phyloP scores from a whole-genome alignment of 2,113 vertebrate species.

The Numenius arquata region DNA sequence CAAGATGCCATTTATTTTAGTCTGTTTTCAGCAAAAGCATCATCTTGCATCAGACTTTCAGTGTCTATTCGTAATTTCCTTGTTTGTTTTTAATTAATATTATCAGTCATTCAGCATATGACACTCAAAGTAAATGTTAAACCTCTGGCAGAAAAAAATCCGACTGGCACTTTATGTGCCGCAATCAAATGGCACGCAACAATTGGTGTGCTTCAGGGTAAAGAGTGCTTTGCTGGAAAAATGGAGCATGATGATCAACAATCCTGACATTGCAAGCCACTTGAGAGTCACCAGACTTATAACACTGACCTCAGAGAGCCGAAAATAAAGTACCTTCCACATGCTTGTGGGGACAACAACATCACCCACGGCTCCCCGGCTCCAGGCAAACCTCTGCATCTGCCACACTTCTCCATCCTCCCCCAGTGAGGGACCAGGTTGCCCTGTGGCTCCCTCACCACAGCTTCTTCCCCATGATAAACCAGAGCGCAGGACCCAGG shows the following conservation, averaged over 20 bases:
- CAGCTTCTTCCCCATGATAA: not conserved
- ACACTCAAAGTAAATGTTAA: constrained; percentile 53
- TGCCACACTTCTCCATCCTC: not conserved
- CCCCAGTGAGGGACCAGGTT: not conserved
- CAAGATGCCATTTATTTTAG: not conserved
- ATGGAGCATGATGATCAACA: not conserved
- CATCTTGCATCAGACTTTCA: not conserved
- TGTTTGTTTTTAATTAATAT: constrained; percentile 62
- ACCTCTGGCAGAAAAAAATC: constrained; percentile 1
- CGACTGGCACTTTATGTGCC: not conserved
- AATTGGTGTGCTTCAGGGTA: not conserved
- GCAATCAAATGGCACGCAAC: not conserved
- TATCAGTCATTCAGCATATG: not conserved
- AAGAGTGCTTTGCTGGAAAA: not conserved
- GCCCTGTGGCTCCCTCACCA: not conserved
- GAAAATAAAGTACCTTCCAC: not conserved
- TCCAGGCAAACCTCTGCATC: not conserved
- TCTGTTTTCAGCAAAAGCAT: not conserved
- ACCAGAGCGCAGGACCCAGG: not conserved
- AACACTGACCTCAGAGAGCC: not conserved
- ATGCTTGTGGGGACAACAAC: not conserved
- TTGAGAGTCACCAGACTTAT: not conserved
- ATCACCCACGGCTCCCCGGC: accelerated
- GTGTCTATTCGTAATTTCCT: not conserved
- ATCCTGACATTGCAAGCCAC: not conserved